These are phyloP conservation scores for Perdita meconis DNA, from an alignment of 2,888 invertebrate species.

Conservation along the genomic window DNA sequence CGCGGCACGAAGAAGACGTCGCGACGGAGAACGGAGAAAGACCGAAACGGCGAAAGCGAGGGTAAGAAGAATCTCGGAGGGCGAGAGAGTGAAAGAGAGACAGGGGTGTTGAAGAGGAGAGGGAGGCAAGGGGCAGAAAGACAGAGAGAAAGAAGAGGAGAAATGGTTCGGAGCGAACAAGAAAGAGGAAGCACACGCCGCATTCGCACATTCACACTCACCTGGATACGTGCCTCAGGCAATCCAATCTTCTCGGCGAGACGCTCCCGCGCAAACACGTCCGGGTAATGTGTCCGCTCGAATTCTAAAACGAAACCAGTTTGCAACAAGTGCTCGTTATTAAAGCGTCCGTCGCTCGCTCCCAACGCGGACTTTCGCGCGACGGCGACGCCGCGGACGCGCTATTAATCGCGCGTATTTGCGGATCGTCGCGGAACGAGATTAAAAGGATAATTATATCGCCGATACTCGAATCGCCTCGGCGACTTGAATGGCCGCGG, in stretches of 20 bases:
- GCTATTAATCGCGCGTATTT: slow-evolving; percentile 55
- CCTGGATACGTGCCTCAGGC: slow-evolving; percentile 99
- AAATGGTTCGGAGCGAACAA: slow-evolving; percentile 61
- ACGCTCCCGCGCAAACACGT: slow-evolving; percentile 97
- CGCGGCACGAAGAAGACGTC: too few species aligned
- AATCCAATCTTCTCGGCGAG: slow-evolving; percentile 98
- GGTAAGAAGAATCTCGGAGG: too few species aligned
- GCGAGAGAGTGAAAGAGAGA: slow-evolving; percentile 34
- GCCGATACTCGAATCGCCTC: slow-evolving; percentile 42
- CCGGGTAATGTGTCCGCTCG: slow-evolving; percentile 98
- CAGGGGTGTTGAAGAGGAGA: slow-evolving; percentile 49
- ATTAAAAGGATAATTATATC: slow-evolving; percentile 59
- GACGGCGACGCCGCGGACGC: neutral
- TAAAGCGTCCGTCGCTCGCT: slow-evolving; percentile 53
- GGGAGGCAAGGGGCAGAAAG: slow-evolving; percentile 24
- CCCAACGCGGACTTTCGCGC: neutral
- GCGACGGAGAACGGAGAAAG: slow-evolving; percentile 18
- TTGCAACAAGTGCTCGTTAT: slow-evolving; percentile 80
- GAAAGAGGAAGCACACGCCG: slow-evolving; percentile 76
- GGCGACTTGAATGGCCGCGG: slow-evolving; percentile 51
- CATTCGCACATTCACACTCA: slow-evolving; percentile 88
- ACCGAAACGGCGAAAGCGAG: slow-evolving; percentile 27
- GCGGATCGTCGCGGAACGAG: slow-evolving; percentile 44
- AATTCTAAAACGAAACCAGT: slow-evolving; percentile 90
- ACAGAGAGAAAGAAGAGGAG: slow-evolving; percentile 11